Evolutionary conservation across 2,113 vertebrate genomes (phyloP).

Genomic region (Empidonax traillii): DNA sequence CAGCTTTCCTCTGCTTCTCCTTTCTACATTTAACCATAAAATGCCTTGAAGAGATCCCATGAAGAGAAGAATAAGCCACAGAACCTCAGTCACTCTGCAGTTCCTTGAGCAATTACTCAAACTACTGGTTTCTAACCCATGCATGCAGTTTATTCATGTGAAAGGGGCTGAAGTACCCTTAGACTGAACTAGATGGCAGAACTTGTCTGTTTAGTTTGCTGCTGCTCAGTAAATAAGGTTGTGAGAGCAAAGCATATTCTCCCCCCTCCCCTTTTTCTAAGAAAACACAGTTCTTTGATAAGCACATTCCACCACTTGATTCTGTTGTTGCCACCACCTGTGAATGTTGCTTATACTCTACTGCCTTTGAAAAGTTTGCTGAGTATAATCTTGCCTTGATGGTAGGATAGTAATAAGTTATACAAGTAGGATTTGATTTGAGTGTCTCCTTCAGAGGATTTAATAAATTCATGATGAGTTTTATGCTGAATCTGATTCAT

Average conservation of each 20-base stretch:
- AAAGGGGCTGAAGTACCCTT: background rate
- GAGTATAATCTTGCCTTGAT: background rate
- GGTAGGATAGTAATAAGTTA: background rate
- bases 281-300: background rate
- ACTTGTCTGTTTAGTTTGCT: background rate
- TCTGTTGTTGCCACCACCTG: background rate
- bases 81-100: background rate
- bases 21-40: background rate
- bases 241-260: background rate
- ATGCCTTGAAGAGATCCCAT: background rate
- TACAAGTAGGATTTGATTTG: background rate
- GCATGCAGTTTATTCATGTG: background rate
- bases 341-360: background rate
- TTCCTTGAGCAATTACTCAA: background rate
- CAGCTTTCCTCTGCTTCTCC: background rate
- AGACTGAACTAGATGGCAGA: background rate
- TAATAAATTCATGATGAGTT: background rate
- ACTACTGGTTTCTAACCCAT: background rate
- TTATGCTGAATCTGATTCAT: background rate
- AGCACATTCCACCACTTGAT: background rate
- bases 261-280: background rate
- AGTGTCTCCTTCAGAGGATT: background rate
- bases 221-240: background rate
- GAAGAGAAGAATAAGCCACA: background rate
- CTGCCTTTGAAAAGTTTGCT: background rate